Conservation (phyloP, 2,888 invertebrate genomes). For the Autographa pulchrina region DNA sequence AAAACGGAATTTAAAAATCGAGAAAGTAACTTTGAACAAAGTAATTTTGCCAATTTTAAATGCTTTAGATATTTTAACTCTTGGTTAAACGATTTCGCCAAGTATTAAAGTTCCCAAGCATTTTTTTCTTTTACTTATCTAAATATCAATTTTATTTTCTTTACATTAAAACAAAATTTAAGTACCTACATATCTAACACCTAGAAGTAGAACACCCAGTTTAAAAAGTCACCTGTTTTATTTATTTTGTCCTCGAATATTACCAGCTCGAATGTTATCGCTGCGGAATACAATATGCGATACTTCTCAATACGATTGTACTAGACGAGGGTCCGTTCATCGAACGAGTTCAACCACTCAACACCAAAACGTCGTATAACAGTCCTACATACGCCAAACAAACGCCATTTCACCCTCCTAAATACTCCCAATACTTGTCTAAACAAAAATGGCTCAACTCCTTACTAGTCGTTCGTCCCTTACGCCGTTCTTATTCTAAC, state of each 20-base stretch:
- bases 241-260: conserved; percentile 59
- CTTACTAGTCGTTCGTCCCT: conserved; percentile 63
- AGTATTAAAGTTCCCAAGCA: not conserved
- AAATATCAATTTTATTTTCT: conserved; percentile 23
- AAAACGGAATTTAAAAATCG: not conserved
- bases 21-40: not conserved
- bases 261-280: conserved; percentile 58
- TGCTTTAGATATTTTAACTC: not conserved
- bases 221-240: conserved; percentile 54
- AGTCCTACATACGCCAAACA: conserved; percentile 64
- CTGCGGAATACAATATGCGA: conserved; percentile 69
- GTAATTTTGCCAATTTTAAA: not conserved
- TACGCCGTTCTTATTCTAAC: conserved; percentile 67
- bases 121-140: conserved; percentile 20
- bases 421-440: conserved; percentile 66
- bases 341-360: conserved; percentile 75
- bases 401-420: conserved; percentile 65
- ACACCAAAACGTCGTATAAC: conserved; percentile 75
- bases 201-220: conserved; percentile 5
- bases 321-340: conserved; percentile 83
- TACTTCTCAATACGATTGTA: conserved; percentile 83
- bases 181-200: not conserved
- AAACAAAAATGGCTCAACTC: conserved; percentile 68
- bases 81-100: not conserved
- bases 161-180: not conserved